Evolutionary conservation across 2,113 vertebrate genomes (phyloP).

Genomic region (Eulemur rufifrons): DNA sequence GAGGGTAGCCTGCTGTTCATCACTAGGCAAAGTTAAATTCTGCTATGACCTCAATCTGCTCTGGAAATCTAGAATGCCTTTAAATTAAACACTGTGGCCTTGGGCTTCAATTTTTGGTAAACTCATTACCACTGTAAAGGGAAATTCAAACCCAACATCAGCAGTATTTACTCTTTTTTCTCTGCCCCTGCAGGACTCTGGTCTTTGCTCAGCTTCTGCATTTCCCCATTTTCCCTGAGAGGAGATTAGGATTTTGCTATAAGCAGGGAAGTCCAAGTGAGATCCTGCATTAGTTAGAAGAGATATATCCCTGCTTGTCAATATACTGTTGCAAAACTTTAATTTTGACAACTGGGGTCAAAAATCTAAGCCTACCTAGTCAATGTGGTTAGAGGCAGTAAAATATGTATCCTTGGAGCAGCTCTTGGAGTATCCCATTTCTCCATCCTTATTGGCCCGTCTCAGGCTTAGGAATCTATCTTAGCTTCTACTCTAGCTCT

Average conservation of each 20-base stretch:
- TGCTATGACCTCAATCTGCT: not conserved
- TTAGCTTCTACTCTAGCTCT: not conserved
- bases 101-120: not conserved
- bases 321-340: not conserved
- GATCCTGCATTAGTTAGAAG: not conserved
- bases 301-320: not conserved
- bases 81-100: not conserved
- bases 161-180: not conserved
- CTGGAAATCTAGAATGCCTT: not conserved
- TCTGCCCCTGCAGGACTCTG: not conserved
- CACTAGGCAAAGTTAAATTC: not conserved
- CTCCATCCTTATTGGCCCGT: not conserved
- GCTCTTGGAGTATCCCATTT: not conserved
- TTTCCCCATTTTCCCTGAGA: not conserved
- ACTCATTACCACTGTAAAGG: not conserved
- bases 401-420: not conserved
- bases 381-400: not conserved
- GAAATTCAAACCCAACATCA: not conserved
- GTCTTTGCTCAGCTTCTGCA: not conserved
- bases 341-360: not conserved
- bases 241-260: not conserved
- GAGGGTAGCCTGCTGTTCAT: not conserved
- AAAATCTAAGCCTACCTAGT: not conserved
- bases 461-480: not conserved
- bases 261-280: not conserved